Conservation (phyloP, 2,113 vertebrate species). For the Muntiacus muntjak region DNA sequence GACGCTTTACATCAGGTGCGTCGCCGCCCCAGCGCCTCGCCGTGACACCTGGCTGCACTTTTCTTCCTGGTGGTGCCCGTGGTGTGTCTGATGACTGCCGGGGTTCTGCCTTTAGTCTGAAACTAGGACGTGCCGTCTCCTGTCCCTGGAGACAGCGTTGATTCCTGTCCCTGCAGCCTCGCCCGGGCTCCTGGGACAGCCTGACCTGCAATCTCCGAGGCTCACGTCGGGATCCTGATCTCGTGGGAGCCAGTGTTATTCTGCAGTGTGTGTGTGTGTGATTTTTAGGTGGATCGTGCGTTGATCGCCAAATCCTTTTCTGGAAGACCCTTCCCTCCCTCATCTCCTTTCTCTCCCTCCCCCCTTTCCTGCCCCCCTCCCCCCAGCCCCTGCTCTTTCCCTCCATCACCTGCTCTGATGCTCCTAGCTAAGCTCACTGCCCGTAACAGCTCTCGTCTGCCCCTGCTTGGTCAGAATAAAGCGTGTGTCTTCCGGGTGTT, state of each 20-base stretch:
- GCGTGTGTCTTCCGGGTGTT: neutral
- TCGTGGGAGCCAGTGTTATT: neutral
- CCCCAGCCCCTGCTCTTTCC: accelerated
- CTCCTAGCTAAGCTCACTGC: neutral
- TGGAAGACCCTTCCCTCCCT: accelerated
- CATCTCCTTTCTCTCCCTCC: neutral
- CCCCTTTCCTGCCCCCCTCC: accelerated
- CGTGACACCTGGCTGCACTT: accelerated
- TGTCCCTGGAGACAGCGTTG: neutral
- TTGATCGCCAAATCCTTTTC: neutral
- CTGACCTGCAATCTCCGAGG: accelerated
- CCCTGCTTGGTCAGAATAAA: neutral
- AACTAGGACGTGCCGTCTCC: accelerated
- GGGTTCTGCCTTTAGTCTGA: neutral
- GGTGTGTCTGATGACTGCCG: accelerated
- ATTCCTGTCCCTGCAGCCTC: accelerated
- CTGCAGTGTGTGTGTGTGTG: too few relatives aligned
- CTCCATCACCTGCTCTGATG: accelerated
- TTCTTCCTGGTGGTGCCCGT: neutral
- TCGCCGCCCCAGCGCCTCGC: accelerated
- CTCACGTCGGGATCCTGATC: too few relatives aligned
- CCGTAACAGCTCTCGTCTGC: too few relatives aligned
- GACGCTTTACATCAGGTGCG: neutral
- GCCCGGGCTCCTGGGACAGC: too few relatives aligned
- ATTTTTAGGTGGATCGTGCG: neutral